Evolutionary conservation across 1,140 invertebrate species (phyloP).

Genomic region (Magallana gigas): DNA sequence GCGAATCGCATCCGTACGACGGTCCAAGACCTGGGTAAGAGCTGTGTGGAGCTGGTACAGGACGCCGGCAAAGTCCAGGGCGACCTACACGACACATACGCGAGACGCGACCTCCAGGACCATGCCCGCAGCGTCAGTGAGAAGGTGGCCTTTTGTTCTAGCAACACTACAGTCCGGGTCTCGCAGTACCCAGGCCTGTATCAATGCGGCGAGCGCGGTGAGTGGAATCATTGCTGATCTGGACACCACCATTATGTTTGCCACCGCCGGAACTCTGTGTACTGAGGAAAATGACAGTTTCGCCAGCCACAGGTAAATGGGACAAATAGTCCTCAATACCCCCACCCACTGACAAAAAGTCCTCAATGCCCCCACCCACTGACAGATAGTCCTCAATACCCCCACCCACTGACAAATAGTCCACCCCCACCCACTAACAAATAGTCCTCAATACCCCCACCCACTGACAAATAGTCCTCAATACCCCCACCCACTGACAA

Average conservation of each 20-base stretch:
- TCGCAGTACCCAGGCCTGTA: slow-evolving; percentile 96
- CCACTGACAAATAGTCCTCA: too few relatives aligned
- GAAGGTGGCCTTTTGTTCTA: slow-evolving; percentile 84
- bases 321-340: too few relatives aligned
- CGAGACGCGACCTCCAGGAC: slow-evolving; percentile 90
- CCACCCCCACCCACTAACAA: too few relatives aligned
- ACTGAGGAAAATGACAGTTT: slow-evolving; percentile 95
- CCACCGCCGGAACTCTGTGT: slow-evolving; percentile 97
- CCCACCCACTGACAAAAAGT: too few relatives aligned
- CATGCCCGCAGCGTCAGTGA: slow-evolving; percentile 81
- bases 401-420: too few relatives aligned
- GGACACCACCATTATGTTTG: slow-evolving; percentile 99
- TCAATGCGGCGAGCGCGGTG: slow-evolving; percentile 98
- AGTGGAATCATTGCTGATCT: slow-evolving; percentile 98
- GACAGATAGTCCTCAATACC: too few relatives aligned
- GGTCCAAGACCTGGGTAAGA: slow-evolving; percentile 92
- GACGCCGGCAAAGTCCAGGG: slow-evolving; percentile 88
- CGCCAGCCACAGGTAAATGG: slow-evolving; percentile 81
- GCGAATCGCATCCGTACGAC: slow-evolving; percentile 86
- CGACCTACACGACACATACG: slow-evolving; percentile 86
- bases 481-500: too few relatives aligned
- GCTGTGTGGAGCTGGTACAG: slow-evolving; percentile 89
- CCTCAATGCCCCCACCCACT: too few relatives aligned
- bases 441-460: too few relatives aligned
- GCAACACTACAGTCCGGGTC: slow-evolving; percentile 94